Percentiles rank a stretch among this genome's conserved stretches.
Conservation (phyloP, 1,140 invertebrate genomes). For the Pectinophora gossypiella region DNA sequence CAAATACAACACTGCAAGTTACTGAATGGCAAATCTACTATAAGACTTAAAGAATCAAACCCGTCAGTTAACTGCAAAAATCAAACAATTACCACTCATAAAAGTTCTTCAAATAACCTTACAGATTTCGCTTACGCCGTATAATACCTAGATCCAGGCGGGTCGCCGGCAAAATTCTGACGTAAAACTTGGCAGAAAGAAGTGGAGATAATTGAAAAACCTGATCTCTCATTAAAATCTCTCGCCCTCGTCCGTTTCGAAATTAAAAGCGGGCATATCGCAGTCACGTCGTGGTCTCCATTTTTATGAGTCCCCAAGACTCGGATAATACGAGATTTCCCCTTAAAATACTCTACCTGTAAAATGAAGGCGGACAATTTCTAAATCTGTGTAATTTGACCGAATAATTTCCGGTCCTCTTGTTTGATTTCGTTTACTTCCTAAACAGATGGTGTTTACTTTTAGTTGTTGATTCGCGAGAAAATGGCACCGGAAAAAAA, state of each 20-base stretch:
- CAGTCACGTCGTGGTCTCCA: constrained; percentile 34
- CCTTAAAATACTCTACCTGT: neutral
- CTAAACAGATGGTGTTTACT: no score
- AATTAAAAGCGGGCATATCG: constrained; percentile 26
- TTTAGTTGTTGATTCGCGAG: no score
- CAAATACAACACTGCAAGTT: no score
- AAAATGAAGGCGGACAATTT: neutral
- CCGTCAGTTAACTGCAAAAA: no score
- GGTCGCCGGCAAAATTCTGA: constrained; percentile 36
- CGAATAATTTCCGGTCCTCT: neutral
- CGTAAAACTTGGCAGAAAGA: constrained; percentile 35
- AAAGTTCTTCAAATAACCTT: no score
- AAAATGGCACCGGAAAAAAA: no score
- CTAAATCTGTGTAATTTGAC: neutral
- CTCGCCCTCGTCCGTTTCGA: constrained; percentile 41
- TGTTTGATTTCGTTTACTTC: no score
- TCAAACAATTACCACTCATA: no score
- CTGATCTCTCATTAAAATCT: constrained; percentile 66
- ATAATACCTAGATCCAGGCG: no score
- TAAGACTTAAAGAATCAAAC: no score
- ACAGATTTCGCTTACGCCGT: no score
- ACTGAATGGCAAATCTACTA: no score
- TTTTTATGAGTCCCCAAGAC: constrained; percentile 35
- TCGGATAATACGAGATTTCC: constrained; percentile 1
- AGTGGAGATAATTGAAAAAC: constrained; percentile 58